Evolutionary conservation across 2,113 vertebrate species (phyloP), one percentile per base, ranked within the genome.

Genomic region (Thalassoma bifasciatum): DNA sequence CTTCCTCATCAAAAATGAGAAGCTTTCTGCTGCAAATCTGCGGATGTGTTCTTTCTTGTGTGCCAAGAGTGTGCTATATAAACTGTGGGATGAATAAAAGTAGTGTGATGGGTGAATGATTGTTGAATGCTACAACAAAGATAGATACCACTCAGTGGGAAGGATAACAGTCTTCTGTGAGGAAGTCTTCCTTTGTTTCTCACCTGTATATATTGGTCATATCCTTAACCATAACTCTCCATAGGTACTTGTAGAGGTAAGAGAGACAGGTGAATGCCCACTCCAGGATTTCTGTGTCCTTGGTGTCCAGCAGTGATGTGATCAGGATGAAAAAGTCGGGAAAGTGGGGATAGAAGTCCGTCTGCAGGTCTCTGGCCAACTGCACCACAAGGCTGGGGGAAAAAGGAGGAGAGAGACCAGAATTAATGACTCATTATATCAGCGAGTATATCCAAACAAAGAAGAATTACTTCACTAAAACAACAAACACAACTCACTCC

Each of bases 1-100:
- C 95, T 99, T 99, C 90, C 98, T 96, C 96, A 99, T 96, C 68
- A 99, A 79, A 87, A 98, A 99, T 30, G 97, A 96, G 91, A 99
- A 99, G 82, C 98, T 99, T 90, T 99, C 98, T 0, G 98, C 98
- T 70, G 98, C 97, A 92, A 99, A 99, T 56, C 95, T 97, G 84
- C 97, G 95, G 89, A 99, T 97, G 84, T 99, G 98, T 24, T 95
- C 94, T 72, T 98, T 99, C 82, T 95, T 96, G 91, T 99, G 98
- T 61, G 93, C 96, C 93, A 99, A 82, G 16, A 99, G 90, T 23
- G 93, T 95, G 88, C 98, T 99, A 89, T 99, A 98, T 70, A 99
- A 84, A 74, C 98, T 99, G 87, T 1, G 81, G 84, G 10, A 62
- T 17, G 65, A 83, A 66, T 30, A 50, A 0, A 49, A 11, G 10